These are phyloP conservation scores for Epinephelus lanceolatus DNA, from an alignment of 2,113 vertebrate genomes.

Conservation along the genomic window DNA sequence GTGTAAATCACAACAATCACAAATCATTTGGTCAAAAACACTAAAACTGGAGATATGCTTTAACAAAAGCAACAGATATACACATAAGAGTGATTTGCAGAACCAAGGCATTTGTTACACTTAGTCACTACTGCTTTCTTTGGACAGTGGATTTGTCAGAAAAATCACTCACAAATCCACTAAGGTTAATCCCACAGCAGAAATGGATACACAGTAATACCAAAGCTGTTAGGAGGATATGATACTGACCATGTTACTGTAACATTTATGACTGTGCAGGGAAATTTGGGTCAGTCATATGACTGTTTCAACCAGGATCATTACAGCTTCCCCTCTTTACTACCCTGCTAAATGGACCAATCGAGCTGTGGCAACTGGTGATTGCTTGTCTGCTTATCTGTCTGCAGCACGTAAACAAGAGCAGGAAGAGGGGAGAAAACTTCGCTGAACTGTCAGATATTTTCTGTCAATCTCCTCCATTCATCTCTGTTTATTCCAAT, in stretches of 20 bases:
- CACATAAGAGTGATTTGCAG: background rate
- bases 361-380: background rate
- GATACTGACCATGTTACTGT: constrained; percentile 4
- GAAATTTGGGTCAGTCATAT: constrained; percentile 52
- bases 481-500: background rate
- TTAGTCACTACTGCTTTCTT: background rate
- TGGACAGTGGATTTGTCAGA: background rate
- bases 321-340: constrained; percentile 23
- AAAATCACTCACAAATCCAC: constrained; percentile 21
- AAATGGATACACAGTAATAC: constrained; percentile 5
- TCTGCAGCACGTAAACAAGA: background rate
- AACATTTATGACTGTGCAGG: background rate
- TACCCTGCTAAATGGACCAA: constrained; percentile 6
- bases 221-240: constrained; percentile 14
- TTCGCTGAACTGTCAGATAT: background rate
- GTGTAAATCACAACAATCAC: background rate
- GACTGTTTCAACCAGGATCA: constrained; percentile 6
- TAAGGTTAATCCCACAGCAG: background rate
- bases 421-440: background rate
- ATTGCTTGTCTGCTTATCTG: background rate
- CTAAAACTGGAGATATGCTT: background rate
- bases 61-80: background rate
- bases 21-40: background rate
- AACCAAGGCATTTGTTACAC: background rate
- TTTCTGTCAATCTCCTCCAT: background rate